phyloP scores from a whole-genome alignment of 1,140 invertebrate species.

The Pogonomyrmex californicus region DNA sequence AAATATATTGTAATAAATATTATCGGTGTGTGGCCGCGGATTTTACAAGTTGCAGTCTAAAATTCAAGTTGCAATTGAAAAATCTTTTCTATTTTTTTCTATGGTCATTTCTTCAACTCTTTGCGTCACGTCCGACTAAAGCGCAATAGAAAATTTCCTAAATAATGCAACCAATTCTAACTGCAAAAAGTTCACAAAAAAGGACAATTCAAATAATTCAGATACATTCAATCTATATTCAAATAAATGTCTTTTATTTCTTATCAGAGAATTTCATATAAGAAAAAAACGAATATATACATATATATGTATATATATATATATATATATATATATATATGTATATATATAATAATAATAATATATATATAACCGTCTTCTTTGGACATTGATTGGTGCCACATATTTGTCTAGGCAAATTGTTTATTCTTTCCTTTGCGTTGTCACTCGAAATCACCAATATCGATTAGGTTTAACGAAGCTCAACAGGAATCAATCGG shows the following conservation, averaged over 20 bases:
- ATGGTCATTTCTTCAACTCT: neutral
- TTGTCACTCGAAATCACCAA: neutral
- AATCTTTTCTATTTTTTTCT: neutral
- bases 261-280: neutral
- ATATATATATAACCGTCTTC: neutral
- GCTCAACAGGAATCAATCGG: slow-evolving; percentile 39
- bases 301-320: too few species aligned
- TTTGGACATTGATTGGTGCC: neutral
- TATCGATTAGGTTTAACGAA: slow-evolving; percentile 47
- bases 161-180: neutral
- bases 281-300: neutral
- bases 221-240: neutral
- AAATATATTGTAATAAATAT: slow-evolving; percentile 63
- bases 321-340: too few species aligned
- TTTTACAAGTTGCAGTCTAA: slow-evolving; percentile 44
- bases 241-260: neutral
- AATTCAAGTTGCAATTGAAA: slow-evolving; percentile 22
- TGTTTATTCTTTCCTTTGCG: neutral
- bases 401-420: neutral
- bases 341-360: too few species aligned
- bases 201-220: too few species aligned
- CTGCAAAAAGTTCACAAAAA: neutral
- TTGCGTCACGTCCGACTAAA: too few species aligned
- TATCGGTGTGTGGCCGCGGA: slow-evolving; percentile 12
- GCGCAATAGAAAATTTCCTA: neutral